Percentiles rank a stretch among this genome's conserved stretches.
Evolutionary conservation across 2,888 invertebrate species (phyloP).

Genomic region (Phyllotreta cruciferae): DNA sequence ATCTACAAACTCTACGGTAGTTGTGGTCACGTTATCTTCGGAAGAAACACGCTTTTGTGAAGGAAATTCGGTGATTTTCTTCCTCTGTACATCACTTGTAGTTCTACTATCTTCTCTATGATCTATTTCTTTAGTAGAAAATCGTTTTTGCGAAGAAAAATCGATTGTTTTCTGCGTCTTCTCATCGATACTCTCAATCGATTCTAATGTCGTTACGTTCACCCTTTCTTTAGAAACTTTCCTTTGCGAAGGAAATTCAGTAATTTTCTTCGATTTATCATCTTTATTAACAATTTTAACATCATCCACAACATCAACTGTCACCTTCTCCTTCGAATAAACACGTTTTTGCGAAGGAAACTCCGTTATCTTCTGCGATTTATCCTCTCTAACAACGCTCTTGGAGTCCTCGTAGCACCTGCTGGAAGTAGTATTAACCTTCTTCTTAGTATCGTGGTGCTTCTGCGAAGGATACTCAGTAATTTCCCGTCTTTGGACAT

Average conservation of each 20-base stretch:
- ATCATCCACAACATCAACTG: too few species aligned
- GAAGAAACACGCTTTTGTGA: too few species aligned
- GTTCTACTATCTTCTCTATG: not conserved
- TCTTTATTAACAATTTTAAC: too few species aligned
- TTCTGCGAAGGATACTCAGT: too few species aligned
- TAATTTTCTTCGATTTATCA: too few species aligned
- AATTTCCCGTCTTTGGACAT: too few species aligned
- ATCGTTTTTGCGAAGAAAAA: conserved; percentile 33
- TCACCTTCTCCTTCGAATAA: not conserved
- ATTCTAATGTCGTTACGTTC: conserved; percentile 28
- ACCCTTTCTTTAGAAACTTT: not conserved
- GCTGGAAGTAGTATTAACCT: too few species aligned
- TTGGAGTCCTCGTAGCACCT: too few species aligned
- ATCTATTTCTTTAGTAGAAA: not conserved
- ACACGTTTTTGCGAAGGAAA: conserved; percentile 44
- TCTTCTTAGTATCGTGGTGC: too few species aligned
- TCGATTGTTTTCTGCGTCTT: conserved; percentile 35
- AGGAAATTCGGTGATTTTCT: not conserved
- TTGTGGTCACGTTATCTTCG: not conserved
- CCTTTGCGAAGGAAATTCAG: too few species aligned
- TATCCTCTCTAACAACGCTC: too few species aligned
- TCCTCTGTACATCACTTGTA: not conserved
- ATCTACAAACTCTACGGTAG: not conserved
- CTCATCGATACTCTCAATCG: conserved; percentile 32
- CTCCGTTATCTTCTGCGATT: conserved; percentile 38